Base-by-base conservation (phyloP, 1,140 invertebrate genomes). In the Ditylenchus dipsaci region DNA sequence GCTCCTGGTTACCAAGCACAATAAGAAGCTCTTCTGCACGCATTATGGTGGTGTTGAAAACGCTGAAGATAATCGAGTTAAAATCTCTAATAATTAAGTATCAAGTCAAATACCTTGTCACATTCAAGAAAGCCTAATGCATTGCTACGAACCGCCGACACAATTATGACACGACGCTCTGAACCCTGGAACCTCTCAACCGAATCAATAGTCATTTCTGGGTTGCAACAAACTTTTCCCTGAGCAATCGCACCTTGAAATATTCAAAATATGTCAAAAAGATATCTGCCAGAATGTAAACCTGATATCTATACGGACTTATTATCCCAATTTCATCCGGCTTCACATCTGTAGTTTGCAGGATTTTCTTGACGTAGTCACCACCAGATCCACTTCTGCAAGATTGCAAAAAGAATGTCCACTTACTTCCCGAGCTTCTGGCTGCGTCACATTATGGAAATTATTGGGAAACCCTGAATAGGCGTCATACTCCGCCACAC, bases 231-330 rank as follows among this genome's bases (percentile, higher is more conserved):
- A 70, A 65, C 56, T 15, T 26, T 23, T 67, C 47, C 17, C 68
- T 65, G 15, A 70, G 45, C 57, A 45, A 57, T 13, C 11, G 29
- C 7, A 59, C 49, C 68, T 70, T 21, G 47, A 68, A 45, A 30
- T 26, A 47, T 42, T 0, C 5, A 65, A 17, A 61, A 33, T 13
- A n/a, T 3, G 19, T 3, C 3, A 61, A n/a, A 19, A 61, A 61
- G 13, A 7, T 21, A 26, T 8, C 29, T 5, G 59, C n/a, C n/a
- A 30, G 3, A 61, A 21, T 8, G 30, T 1, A 30, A 21, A 71
- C 69, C 30, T 97, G 94, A 83, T 91, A 91, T 66, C 88, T 84
- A 83, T 97, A 97, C 0, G 93, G 93, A 7, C 93, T 91, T 62
- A 97, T 91, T 69, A 97, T 89, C 3, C 93, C 93, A 81, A 96